Percentiles rank a stretch among this genome's conserved stretches.
Conservation (phyloP, 2,797 vertebrate genomes). For the Darevskia mixta region DNA sequence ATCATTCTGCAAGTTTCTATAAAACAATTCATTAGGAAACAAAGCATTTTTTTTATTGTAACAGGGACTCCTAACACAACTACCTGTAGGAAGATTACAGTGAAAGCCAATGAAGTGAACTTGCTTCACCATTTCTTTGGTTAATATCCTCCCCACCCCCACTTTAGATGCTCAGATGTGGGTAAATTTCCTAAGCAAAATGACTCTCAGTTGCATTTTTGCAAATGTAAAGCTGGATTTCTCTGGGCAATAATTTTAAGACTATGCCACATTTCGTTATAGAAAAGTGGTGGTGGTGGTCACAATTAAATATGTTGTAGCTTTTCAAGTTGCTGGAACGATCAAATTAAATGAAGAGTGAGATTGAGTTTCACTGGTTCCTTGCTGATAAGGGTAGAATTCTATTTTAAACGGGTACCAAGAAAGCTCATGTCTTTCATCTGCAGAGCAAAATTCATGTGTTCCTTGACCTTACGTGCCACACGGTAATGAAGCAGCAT, state of each 20-base stretch:
- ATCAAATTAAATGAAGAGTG: conserved; percentile 65
- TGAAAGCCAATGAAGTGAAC: conserved; percentile 40
- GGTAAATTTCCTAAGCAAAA: conserved; percentile 41
- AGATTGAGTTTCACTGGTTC: conserved; percentile 67
- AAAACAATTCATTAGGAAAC: neutral
- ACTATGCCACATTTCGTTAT: conserved; percentile 52
- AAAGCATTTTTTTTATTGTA: neutral
- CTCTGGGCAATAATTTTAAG: conserved; percentile 49
- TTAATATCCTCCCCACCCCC: conserved; percentile 27
- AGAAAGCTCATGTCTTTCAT: conserved; percentile 68
- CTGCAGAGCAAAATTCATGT: conserved; percentile 72
- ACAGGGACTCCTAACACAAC: neutral
- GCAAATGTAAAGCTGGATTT: conserved; percentile 55
- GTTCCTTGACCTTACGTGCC: conserved; percentile 67
- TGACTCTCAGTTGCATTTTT: conserved; percentile 36
- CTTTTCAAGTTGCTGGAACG: conserved; percentile 59
- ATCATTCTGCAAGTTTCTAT: neutral
- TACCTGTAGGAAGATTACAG: neutral
- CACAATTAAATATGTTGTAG: conserved; percentile 58
- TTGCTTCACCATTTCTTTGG: conserved; percentile 42
- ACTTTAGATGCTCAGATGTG: conserved; percentile 49
- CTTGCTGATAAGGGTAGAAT: conserved; percentile 61
- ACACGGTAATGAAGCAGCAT: conserved; percentile 73
- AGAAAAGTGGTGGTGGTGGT: conserved; percentile 39
- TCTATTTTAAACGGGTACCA: conserved; percentile 64